Conservation (phyloP, 2,113 vertebrate species). For the Zosterops pallidus region DNA sequence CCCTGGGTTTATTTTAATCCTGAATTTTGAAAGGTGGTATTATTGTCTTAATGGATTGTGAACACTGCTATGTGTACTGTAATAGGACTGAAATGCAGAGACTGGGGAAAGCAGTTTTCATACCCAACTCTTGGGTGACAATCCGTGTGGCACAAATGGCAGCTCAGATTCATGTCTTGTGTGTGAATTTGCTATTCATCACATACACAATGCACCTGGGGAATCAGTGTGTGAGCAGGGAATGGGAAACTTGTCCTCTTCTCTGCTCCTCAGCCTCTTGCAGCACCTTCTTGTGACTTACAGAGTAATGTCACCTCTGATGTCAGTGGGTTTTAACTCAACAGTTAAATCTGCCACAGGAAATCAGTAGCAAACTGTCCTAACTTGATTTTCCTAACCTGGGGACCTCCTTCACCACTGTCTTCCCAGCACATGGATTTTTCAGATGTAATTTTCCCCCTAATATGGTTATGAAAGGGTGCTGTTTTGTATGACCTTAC, state of each 20-base stretch:
- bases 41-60: not conserved
- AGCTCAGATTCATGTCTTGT: not conserved
- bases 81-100: not conserved
- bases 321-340: not conserved
- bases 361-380: not conserved
- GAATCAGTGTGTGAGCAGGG: not conserved
- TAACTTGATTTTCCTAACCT: slow-evolving; percentile 10
- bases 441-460: not conserved
- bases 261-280: not conserved
- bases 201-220: accelerated
- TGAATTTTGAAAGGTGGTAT: not conserved
- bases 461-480: not conserved
- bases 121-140: not conserved
- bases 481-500: not conserved
- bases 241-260: not conserved
- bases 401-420: not conserved
- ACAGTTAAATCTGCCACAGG: not conserved
- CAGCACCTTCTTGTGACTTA: not conserved
- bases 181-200: not conserved
- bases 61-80: not conserved
- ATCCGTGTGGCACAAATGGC: not conserved
- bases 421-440: not conserved
- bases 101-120: not conserved
- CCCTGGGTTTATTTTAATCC: not conserved
- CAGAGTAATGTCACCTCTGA: not conserved